Conservation (phyloP, 2,797 vertebrate genomes). For the Lateolabrax maculatus region DNA sequence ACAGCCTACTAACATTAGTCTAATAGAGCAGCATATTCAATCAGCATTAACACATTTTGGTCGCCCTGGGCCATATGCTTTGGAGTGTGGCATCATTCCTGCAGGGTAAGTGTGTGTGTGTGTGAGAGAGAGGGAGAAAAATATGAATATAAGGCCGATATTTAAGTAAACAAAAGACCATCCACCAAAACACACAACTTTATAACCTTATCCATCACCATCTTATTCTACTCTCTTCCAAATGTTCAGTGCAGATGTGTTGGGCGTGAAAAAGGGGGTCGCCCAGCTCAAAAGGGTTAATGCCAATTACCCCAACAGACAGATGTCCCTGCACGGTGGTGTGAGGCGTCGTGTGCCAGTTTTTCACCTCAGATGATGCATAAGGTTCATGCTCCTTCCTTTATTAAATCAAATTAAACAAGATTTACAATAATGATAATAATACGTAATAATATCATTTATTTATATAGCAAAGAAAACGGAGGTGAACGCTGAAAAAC, state of each 20-base stretch:
- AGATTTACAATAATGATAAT: neutral
- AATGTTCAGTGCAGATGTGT: conserved; percentile 47
- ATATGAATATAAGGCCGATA: neutral
- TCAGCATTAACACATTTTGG: conserved; percentile 74
- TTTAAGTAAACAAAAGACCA: too few relatives aligned
- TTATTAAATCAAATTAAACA: conserved; percentile 10
- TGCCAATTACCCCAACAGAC: conserved; percentile 76
- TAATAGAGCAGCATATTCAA: conserved; percentile 77
- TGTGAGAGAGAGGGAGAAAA: conserved; percentile 1
- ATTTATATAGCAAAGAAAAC: neutral
- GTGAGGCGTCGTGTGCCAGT: conserved; percentile 63
- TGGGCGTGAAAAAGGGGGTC: conserved; percentile 66
- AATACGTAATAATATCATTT: neutral
- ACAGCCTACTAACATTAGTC: conserved; percentile 72
- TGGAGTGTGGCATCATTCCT: conserved; percentile 35
- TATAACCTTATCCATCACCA: neutral
- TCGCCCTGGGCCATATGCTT: conserved; percentile 61
- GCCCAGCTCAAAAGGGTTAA: conserved; percentile 70
- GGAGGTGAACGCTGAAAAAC: neutral
- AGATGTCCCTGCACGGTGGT: conserved; percentile 60
- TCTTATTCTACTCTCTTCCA: neutral
- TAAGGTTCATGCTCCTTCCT: conserved; percentile 19
- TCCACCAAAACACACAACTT: neutral
- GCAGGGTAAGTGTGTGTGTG: neutral
- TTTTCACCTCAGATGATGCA: conserved; percentile 45